Evolutionary conservation across 2,113 vertebrate genomes (phyloP), one percentile per base, ranked within the genome.

Genomic region (Carlito syrichta): DNA sequence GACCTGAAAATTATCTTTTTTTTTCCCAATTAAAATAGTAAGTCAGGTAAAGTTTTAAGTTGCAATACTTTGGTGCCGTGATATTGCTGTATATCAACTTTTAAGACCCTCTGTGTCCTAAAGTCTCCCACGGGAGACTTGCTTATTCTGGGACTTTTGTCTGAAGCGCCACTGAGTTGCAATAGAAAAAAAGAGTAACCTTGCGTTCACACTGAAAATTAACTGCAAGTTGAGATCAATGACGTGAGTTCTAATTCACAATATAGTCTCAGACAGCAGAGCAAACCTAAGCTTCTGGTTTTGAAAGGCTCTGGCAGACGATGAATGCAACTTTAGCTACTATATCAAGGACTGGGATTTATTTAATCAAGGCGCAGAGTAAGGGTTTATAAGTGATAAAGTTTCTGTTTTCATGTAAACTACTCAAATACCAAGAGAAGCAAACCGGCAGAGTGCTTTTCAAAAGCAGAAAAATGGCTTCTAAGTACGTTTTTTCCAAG

Each of bases 401-500:
- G 30, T 77, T 81, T 27, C 93, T 83, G 85, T 97, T 86, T 97
- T 98, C 95, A 95, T 93, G 94, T 87, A 98, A 97, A 93, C 43
- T 71, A 89, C 90, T 74, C 90, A 79, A 97, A 97, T 25, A 95
- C 35, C 32, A 45, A 96, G 19, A 76, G 78, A 43, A 2, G 84
- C 48, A 96, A 96, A 96, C 40, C 23, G 94, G 78, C 96, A 97
- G 97, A 95, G 93, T 17, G 73, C 86, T 30, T 17, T 38, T 69
- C 77, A 96, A 50, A 83, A 87, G 82, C 4, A 91, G 63, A 87
- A 96, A 63, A 96, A 60, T 2, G 14, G 2, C 68, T 97, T 97
- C 66, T 96, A 96, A 97, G 97, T 30, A 86, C 45, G 43, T 30
- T 68, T 77, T 95, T 94, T 52, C 87, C n/a, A 12, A 91, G 84